phyloP scores from a whole-genome alignment of 1,140 invertebrate species.

The Zaprionus taronus region DNA sequence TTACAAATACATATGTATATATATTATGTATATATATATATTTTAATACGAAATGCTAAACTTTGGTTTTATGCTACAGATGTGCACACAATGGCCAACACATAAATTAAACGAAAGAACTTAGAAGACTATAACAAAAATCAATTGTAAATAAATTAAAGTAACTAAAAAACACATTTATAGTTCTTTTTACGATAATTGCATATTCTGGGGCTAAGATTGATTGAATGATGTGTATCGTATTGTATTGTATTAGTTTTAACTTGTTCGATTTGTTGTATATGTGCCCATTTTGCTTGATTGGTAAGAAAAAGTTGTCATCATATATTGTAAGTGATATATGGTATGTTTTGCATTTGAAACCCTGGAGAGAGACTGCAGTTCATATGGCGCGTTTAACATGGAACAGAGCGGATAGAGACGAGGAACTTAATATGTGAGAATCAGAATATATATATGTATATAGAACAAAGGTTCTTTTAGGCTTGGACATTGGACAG shows the following conservation, averaged over 20 bases:
- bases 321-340: conserved; percentile 44
- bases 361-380: conserved; percentile 73
- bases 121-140: conserved; percentile 73
- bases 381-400: conserved; percentile 51
- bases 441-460: conserved; percentile 3
- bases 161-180: conserved; percentile 22
- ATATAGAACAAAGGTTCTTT: conserved; percentile 4
- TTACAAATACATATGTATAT: conserved; percentile 66
- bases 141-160: conserved; percentile 66
- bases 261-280: conserved; percentile 26
- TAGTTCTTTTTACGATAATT: neutral
- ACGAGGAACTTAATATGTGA: conserved; percentile 69
- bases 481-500: conserved; percentile 49
- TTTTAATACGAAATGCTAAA: conserved; percentile 78
- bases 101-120: conserved; percentile 54
- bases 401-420: conserved; percentile 40
- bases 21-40: conserved; percentile 58
- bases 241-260: conserved; percentile 25
- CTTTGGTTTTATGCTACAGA: conserved; percentile 82
- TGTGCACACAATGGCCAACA: conserved; percentile 81
- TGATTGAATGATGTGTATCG: conserved; percentile 42
- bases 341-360: conserved; percentile 48
- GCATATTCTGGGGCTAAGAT: conserved; percentile 40
- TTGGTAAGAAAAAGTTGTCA: conserved; percentile 44
- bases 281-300: conserved; percentile 32